These are phyloP conservation scores for Pristis pectinata DNA, from an alignment of 2,797 vertebrate species.

Conservation along the genomic window DNA sequence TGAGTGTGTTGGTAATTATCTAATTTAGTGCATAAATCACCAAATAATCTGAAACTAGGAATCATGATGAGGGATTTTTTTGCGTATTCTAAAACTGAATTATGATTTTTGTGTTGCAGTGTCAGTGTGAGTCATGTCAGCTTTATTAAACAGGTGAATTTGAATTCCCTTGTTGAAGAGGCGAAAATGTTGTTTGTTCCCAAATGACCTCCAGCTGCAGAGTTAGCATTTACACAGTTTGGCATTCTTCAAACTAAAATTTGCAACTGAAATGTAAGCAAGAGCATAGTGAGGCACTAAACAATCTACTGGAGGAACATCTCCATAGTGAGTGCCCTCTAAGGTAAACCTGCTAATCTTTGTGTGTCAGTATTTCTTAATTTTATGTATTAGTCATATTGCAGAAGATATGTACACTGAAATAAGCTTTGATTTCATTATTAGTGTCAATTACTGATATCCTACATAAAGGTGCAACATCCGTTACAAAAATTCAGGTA, in stretches of 20 bases:
- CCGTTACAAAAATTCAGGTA: not conserved
- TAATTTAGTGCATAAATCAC: not conserved
- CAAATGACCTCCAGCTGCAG: constrained; percentile 20
- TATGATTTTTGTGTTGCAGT: not conserved
- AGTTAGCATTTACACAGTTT: not conserved
- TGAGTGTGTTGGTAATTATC: not conserved
- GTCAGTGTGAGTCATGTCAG: not conserved
- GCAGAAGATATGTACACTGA: not conserved
- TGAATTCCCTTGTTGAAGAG: not conserved
- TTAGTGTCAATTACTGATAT: not conserved
- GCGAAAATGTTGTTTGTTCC: constrained; percentile 3
- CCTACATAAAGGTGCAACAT: not conserved
- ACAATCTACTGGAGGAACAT: no score
- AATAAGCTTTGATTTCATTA: not conserved
- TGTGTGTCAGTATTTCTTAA: not conserved
- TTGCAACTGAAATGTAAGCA: not conserved
- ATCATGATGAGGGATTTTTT: not conserved
- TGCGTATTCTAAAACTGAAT: not conserved
- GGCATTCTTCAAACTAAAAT: not conserved
- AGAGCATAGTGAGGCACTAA: not conserved
- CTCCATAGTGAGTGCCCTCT: no score
- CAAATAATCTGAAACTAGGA: not conserved
- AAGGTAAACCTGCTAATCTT: not conserved
- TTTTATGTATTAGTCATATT: not conserved
- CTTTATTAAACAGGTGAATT: not conserved